Evolutionary conservation across 2,113 vertebrate genomes (phyloP).

Genomic region (Corydoras sp.): DNA sequence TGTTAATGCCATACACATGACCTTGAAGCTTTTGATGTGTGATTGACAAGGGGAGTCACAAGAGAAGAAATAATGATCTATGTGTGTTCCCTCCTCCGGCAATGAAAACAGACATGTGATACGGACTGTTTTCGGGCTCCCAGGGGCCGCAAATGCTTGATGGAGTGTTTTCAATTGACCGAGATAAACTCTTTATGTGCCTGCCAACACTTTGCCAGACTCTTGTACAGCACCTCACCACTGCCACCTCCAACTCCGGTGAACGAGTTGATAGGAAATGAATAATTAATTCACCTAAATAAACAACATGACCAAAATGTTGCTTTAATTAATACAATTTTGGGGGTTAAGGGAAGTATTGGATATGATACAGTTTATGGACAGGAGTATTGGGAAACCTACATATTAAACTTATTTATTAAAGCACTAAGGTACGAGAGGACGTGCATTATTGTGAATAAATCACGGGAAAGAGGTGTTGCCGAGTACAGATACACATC

Average conservation of each 20-base stretch:
- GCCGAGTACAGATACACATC: too few species aligned
- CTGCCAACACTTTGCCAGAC: conserved; percentile 42
- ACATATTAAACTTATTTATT: too few species aligned
- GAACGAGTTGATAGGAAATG: conserved; percentile 29
- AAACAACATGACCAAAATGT: background rate
- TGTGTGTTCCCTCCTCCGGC: conserved; percentile 38
- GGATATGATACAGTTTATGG: too few species aligned
- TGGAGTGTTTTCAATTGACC: conserved; percentile 48
- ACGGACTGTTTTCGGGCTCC: conserved; percentile 35
- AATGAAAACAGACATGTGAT: conserved; percentile 46
- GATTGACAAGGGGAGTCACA: conserved; percentile 50
- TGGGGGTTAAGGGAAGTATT: too few species aligned
- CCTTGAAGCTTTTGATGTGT: conserved; percentile 55
- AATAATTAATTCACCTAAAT: conserved; percentile 38
- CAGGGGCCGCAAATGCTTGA: conserved; percentile 32
- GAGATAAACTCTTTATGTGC: conserved; percentile 50
- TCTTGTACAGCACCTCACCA: conserved; percentile 17
- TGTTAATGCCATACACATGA: conserved; percentile 56
- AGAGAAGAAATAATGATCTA: conserved; percentile 40
- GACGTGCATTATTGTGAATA: too few species aligned
- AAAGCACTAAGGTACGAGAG: too few species aligned
- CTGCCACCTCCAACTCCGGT: conserved; percentile 22
- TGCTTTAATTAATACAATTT: too few species aligned
- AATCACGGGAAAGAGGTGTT: too few species aligned
- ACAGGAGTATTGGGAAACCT: too few species aligned